Evolutionary conservation across 1,140 invertebrate species (phyloP), one percentile per base, ranked within the genome.

Genomic region (Papilio glaucus): DNA sequence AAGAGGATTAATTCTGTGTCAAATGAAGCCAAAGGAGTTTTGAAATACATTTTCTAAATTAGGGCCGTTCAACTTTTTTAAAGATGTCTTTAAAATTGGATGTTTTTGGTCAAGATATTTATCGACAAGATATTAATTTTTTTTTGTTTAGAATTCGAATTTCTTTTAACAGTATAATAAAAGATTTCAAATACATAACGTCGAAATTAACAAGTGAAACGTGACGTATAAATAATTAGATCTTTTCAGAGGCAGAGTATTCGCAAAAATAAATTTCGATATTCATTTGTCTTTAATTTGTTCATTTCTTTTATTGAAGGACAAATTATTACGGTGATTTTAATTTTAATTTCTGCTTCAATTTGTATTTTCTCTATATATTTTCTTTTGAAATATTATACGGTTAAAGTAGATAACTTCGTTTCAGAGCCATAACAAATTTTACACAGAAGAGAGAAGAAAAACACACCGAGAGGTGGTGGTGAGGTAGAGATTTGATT

Each of bases 81-180:
- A 49, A 49, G 7, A 8, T 9, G 45, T 49, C 45, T 49, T 15
- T 49, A 49, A 21, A 45, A 15, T 45, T n/a, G n/a, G 10, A 18
- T 45, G n/a, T 45, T 9, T 49, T 49, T 49, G 18, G 10, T 49
- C 45, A 9, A 24, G 12, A 49, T 18, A 9, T 49, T 49, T 49
- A 49, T 10, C 42, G 42, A 49, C 5, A 18, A 49, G 45, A 9
- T 15, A n/a, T n/a, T n/a, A n/a, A n/a, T 49, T 49, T 49, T 9
- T 38, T 38, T 9, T 45, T 18, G 42, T 45, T 15, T 49, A 49
- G 18, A 18, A 49, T 21, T 49, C 21, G 15, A 21, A 21, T 49
- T 49, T 49, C 45, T 49, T 49, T 49, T 49, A 49, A 49, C 8
- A 15, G 15, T 45, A 45, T 18, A 18, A 49, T 49, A 9, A 49